Conservation (phyloP, 1,140 invertebrate genomes). For the Arion vulgaris region DNA sequence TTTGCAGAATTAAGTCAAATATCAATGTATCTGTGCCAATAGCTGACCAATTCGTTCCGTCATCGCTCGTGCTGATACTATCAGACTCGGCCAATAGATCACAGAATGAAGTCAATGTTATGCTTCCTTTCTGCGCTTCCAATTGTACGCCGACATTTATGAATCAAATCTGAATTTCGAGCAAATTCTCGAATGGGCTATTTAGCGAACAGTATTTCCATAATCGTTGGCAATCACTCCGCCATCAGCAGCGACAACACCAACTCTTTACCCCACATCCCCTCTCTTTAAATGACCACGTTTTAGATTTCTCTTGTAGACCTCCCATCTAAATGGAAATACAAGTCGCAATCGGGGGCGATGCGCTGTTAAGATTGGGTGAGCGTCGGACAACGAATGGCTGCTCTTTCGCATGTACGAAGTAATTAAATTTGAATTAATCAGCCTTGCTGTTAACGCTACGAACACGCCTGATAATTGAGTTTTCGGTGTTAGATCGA, state of each 20-base stretch:
- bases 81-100: neutral
- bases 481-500: slow-evolving; percentile 53
- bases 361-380: slow-evolving; percentile 39
- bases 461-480: slow-evolving; percentile 52
- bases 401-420: slow-evolving; percentile 50
- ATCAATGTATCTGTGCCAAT: neutral
- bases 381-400: slow-evolving; percentile 11
- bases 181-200: slow-evolving; percentile 21
- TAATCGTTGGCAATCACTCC: slow-evolving; percentile 19
- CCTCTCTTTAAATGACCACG: slow-evolving; percentile 23
- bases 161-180: slow-evolving; percentile 29
- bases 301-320: slow-evolving; percentile 16
- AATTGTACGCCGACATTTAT: slow-evolving; percentile 21
- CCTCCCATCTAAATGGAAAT: slow-evolving; percentile 51
- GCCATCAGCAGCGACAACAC: neutral
- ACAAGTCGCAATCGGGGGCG: slow-evolving; percentile 24
- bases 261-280: neutral
- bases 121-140: neutral
- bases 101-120: neutral
- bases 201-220: slow-evolving; percentile 31
- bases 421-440: slow-evolving; percentile 59
- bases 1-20: neutral
- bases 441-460: slow-evolving; percentile 51
- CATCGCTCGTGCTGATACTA: neutral
- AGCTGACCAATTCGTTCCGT: neutral